Conservation (phyloP, 2,888 invertebrate species). For the Leptopilina drosophilae region DNA sequence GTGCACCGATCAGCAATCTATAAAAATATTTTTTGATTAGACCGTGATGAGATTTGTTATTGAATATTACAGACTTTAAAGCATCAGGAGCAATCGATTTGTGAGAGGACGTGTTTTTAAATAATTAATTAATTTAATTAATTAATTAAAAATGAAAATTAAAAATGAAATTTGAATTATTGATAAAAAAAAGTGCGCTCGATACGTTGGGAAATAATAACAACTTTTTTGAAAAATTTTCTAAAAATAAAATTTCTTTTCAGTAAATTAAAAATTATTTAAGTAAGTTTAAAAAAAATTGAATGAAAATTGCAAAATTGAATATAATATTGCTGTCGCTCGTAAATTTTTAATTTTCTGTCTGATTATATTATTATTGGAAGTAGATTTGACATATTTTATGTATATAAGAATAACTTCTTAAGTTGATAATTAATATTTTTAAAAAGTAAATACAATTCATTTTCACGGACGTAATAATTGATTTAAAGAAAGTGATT, state of each 20-base stretch:
- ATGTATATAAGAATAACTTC: not conserved
- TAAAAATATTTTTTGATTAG: conserved; percentile 64
- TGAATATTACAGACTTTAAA: conserved; percentile 2
- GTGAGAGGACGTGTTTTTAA: not conserved
- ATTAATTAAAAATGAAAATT: not conserved
- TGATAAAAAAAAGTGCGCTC: conserved; percentile 10
- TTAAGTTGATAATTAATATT: no score
- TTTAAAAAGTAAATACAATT: conserved; percentile 23
- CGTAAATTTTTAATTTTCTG: not conserved
- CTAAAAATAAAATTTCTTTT: no score
- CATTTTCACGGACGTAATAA: not conserved
- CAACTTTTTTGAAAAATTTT: not conserved
- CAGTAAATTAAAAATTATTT: no score
- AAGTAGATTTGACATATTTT: conserved; percentile 12
- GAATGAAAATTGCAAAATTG: not conserved
- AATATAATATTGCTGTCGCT: conserved; percentile 23
- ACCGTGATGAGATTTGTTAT: conserved; percentile 46
- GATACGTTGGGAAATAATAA: conserved; percentile 4
- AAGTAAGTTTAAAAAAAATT: not conserved
- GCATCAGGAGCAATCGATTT: not conserved
- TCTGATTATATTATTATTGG: conserved; percentile 6
- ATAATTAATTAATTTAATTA: not conserved
- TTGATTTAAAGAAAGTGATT: conserved; percentile 20
- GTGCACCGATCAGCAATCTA: conserved; percentile 59
- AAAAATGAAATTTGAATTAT: not conserved